Percentiles rank a stretch among this genome's conserved stretches.
phyloP scores from a whole-genome alignment of 2,797 vertebrate genomes.

The Hemitrygon akajei region DNA sequence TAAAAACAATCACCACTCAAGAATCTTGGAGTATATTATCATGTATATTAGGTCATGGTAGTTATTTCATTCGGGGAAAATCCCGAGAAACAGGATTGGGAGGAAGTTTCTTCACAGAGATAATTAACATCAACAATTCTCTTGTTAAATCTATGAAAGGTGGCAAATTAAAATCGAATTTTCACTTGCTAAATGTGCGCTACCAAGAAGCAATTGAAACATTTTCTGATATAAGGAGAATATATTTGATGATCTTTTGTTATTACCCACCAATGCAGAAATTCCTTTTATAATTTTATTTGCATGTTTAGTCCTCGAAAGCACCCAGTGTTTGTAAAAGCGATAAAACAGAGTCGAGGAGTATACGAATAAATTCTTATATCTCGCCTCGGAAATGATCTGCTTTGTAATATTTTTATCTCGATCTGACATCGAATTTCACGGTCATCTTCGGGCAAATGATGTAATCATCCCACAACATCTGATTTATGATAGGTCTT shows the following conservation, averaged over 20 bases:
- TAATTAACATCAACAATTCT: background rate
- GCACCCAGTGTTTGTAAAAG: background rate
- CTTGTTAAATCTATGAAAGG: background rate
- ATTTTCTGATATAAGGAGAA: background rate
- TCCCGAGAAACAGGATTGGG: background rate
- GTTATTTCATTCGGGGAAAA: background rate
- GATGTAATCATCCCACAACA: background rate
- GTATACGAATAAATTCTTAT: background rate
- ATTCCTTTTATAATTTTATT: background rate
- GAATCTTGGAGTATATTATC: background rate
- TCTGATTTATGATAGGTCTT: background rate
- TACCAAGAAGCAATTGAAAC: background rate
- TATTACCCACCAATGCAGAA: background rate
- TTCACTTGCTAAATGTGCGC: background rate
- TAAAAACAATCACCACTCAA: too few relatives aligned
- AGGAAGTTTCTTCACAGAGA: background rate
- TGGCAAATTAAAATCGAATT: background rate
- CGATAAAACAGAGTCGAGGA: background rate
- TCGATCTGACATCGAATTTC: slow-evolving; percentile 2
- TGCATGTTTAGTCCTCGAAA: background rate
- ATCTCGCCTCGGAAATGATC: background rate
- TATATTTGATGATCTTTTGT: background rate
- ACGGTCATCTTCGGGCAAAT: background rate
- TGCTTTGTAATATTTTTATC: background rate
- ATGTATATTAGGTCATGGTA: background rate